These are phyloP conservation scores for Gobio occitaniae DNA, from an alignment of 2,797 vertebrate species.

Conservation along the genomic window DNA sequence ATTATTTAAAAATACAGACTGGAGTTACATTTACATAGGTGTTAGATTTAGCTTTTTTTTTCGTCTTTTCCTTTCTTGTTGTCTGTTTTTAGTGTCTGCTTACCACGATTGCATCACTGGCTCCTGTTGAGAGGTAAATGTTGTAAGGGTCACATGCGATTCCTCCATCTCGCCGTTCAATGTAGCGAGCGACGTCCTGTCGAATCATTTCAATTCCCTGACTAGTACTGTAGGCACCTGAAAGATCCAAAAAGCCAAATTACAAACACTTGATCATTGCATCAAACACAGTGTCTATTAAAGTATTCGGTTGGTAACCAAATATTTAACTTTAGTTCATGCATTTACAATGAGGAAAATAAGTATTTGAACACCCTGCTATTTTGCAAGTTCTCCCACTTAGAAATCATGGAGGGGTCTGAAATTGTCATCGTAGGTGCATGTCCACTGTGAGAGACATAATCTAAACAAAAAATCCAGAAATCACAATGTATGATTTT, in stretches of 20 bases:
- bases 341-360: background rate
- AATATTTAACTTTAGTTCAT: background rate
- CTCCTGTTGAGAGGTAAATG: conserved; percentile 88
- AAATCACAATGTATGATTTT: no score
- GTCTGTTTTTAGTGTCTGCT: conserved; percentile 8
- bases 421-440: no score
- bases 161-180: conserved; percentile 86
- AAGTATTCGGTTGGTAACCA: background rate
- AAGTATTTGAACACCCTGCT: no score
- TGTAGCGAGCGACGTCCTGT: conserved; percentile 84
- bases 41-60: background rate
- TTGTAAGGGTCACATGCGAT: conserved; percentile 79
- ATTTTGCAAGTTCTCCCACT: no score
- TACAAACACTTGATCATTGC: background rate
- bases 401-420: no score
- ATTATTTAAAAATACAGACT: background rate
- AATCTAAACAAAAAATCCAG: no score
- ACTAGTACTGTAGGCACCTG: conserved; percentile 88
- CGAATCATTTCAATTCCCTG: conserved; percentile 86
- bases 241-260: background rate
- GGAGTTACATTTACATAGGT: background rate
- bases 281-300: background rate
- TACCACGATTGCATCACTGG: conserved; percentile 90
- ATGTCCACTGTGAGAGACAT: no score
- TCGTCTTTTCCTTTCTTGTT: background rate